phyloP scores from a whole-genome alignment of 64 coral and sea anemone genomes.

The Porites lutea region DNA sequence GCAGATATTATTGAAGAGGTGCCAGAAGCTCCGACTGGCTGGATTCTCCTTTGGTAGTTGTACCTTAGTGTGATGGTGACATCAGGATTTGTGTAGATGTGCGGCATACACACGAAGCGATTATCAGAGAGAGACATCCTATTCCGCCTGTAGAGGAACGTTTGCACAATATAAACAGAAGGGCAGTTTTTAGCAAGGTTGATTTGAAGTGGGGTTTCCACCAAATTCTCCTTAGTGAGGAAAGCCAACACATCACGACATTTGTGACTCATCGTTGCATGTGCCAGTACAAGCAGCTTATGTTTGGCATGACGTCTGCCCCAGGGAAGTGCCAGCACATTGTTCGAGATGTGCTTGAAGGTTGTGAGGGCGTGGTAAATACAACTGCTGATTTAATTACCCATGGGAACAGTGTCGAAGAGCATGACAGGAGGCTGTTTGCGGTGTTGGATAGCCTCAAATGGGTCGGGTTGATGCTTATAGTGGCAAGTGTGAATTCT shows the following conservation, averaged over 20 bases:
- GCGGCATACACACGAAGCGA: background rate
- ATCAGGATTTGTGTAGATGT: background rate
- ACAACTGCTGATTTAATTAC: constrained; percentile 22
- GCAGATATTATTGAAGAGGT: constrained; percentile 69
- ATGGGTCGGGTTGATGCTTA: background rate
- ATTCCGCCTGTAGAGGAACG: constrained; percentile 26
- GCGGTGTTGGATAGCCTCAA: background rate
- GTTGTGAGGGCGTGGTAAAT: constrained; percentile 31
- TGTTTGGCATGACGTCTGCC: constrained; percentile 26
- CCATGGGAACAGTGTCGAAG: background rate
- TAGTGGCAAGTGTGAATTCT: constrained; percentile 7
- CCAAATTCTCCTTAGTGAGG: constrained; percentile 33
- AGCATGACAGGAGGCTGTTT: constrained; percentile 1
- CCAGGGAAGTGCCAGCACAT: constrained; percentile 34
- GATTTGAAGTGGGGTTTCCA: constrained; percentile 42
- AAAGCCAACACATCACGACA: background rate
- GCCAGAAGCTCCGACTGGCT: background rate
- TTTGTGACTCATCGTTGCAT: constrained; percentile 26
- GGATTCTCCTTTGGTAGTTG: background rate
- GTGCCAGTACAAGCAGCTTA: constrained; percentile 1
- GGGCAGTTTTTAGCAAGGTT: constrained; percentile 34
- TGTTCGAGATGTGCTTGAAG: constrained; percentile 12
- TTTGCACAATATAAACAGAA: constrained; percentile 18
- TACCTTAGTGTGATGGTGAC: background rate
- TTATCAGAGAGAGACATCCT: constrained; percentile 29